Conservation (phyloP, 1,140 invertebrate genomes). For the Euschistus heros region DNA sequence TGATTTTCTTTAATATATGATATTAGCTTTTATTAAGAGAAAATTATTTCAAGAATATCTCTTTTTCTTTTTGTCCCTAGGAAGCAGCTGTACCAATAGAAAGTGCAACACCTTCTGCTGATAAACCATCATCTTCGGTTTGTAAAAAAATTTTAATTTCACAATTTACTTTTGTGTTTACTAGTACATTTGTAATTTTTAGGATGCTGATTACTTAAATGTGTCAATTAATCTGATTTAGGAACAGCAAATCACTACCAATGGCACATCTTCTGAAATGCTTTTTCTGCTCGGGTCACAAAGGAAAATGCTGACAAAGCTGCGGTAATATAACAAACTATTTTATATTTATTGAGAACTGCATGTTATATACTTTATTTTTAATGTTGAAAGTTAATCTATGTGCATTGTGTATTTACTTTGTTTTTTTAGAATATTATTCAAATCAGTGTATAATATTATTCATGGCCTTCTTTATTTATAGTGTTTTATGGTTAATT, state of each 20-base stretch:
- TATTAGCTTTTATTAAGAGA: too few species aligned
- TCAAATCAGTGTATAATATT: too few species aligned
- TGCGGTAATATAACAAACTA: slow-evolving; percentile 15
- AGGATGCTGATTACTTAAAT: neutral
- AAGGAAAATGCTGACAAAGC: slow-evolving; percentile 36
- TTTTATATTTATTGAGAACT: neutral
- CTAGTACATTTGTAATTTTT: neutral
- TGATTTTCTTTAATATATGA: too few species aligned
- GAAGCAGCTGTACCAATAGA: neutral
- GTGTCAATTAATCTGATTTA: neutral
- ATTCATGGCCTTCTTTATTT: too few species aligned
- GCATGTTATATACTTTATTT: too few species aligned
- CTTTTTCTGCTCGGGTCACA: slow-evolving; percentile 45
- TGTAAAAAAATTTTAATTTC: neutral
- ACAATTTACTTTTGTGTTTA: neutral
- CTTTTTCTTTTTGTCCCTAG: too few species aligned
- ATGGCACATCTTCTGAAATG: slow-evolving; percentile 44
- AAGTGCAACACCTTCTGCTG: neutral
- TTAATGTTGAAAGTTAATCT: too few species aligned
- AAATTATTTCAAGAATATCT: too few species aligned
- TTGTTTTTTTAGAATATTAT: too few species aligned
- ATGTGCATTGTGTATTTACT: too few species aligned
- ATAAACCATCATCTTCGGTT: neutral
- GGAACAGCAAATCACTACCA: slow-evolving; percentile 32
- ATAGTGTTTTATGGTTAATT: too few species aligned